Percentiles rank a stretch among this genome's conserved stretches.
phyloP scores from a whole-genome alignment of 2,113 vertebrate genomes.

The Anoplopoma fimbria region DNA sequence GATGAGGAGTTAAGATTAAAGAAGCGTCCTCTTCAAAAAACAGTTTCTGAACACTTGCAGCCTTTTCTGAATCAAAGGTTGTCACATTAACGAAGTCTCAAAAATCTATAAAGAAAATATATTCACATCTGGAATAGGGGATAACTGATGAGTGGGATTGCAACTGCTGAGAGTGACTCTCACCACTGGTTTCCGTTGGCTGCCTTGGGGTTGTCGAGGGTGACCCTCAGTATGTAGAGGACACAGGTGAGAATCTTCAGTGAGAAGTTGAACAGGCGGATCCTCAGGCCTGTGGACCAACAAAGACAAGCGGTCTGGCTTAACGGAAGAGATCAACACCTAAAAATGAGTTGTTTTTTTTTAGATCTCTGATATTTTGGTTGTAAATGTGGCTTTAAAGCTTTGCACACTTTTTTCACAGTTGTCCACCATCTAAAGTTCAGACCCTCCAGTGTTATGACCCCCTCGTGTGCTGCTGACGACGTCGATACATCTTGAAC shows the following conservation, averaged over 20 bases:
- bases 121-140: not conserved
- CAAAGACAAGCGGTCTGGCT: not conserved
- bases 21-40: not conserved
- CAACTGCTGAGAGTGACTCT: constrained; percentile 51
- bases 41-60: no score
- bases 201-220: constrained; percentile 86
- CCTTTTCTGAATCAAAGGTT: not conserved
- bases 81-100: not conserved
- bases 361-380: not conserved
- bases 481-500: not conserved
- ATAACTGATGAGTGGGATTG: not conserved
- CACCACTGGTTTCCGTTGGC: constrained; percentile 82
- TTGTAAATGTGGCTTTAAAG: not conserved
- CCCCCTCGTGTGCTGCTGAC: not conserved
- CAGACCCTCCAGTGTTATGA: not conserved
- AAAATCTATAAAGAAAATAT: not conserved
- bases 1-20: not conserved
- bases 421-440: not conserved
- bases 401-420: not conserved
- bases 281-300: constrained; percentile 89
- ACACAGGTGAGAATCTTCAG: constrained; percentile 96
- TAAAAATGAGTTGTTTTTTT: not conserved
- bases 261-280: constrained; percentile 96
- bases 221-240: constrained; percentile 93
- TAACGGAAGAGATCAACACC: not conserved